These are phyloP conservation scores for Chondrilla cf. caribensis DNA, from an alignment of 37 sponge, comb jelly and placozoan species.

Conservation along the genomic window DNA sequence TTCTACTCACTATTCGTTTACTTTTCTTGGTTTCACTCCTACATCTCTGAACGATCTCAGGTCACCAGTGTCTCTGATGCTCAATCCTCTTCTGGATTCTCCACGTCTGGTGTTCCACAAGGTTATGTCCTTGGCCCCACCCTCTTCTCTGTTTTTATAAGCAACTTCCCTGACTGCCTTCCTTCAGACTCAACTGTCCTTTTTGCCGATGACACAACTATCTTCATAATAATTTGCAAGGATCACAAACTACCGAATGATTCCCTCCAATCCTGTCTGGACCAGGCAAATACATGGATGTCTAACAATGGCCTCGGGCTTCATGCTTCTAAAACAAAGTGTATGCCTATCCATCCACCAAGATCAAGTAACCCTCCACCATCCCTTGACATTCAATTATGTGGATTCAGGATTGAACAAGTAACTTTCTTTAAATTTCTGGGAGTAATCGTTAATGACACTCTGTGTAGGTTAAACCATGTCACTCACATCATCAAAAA, in stretches of 20 bases:
- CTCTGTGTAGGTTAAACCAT: background rate
- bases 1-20: background rate
- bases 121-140: slow-evolving; percentile 11
- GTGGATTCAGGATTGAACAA: background rate
- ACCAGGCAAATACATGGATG: background rate
- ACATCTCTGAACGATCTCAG: slow-evolving; percentile 8
- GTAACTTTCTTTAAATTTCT: background rate
- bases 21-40: slow-evolving; percentile 19
- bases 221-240: slow-evolving; percentile 9
- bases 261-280: background rate
- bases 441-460: too few relatives aligned
- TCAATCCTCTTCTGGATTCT: slow-evolving; percentile 14
- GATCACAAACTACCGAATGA: slow-evolving; percentile 9
- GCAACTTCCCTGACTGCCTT: slow-evolving; percentile 1
- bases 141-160: slow-evolving; percentile 18
- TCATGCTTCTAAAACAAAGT: background rate
- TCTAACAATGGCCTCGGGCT: slow-evolving; percentile 5
- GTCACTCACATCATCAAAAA: background rate
- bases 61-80: background rate
- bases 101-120: slow-evolving; percentile 20
- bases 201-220: slow-evolving; percentile 19
- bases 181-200: slow-evolving; percentile 15
- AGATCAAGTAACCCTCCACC: slow-evolving; percentile 4
- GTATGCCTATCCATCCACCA: slow-evolving; percentile 5
- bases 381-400: background rate